Percentiles rank a stretch among this genome's conserved stretches.
Conservation (phyloP, 2,888 invertebrate species). For the Agriopis aurantiaria region DNA sequence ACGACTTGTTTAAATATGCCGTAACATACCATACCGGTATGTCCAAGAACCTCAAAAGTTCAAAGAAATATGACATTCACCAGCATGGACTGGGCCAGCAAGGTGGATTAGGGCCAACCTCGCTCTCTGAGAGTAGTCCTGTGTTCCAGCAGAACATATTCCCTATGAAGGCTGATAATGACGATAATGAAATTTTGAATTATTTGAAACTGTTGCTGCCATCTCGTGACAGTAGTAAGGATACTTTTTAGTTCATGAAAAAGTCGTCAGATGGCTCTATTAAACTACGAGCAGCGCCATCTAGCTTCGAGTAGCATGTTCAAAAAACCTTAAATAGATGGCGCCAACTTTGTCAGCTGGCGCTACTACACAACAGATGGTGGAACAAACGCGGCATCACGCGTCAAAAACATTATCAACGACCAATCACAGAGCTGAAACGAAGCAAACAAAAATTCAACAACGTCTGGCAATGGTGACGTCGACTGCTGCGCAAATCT, state of each 20-base stretch:
- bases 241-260: neutral
- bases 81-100: no score
- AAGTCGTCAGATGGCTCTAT: conserved; percentile 1
- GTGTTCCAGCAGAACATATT: no score
- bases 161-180: no score
- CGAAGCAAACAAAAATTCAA: conserved; percentile 52
- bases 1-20: no score
- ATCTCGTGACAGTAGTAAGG: neutral
- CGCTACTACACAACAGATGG: conserved; percentile 38
- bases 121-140: no score
- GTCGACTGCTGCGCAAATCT: conserved; percentile 78
- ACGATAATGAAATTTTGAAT: no score
- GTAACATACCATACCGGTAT: no score
- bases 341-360: neutral
- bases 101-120: no score
- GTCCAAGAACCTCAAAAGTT: no score
- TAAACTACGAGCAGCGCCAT: conserved; percentile 32
- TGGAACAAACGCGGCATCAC: conserved; percentile 14
- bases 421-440: conserved; percentile 62
- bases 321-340: conserved; percentile 1
- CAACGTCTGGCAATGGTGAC: conserved; percentile 61
- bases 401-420: conserved; percentile 22
- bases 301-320: conserved; percentile 40
- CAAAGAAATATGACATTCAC: no score
- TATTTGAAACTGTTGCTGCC: neutral